Percentiles rank a stretch among this genome's conserved stretches.
Conservation (phyloP, 1,140 invertebrate species). For the Ips nitidus region DNA sequence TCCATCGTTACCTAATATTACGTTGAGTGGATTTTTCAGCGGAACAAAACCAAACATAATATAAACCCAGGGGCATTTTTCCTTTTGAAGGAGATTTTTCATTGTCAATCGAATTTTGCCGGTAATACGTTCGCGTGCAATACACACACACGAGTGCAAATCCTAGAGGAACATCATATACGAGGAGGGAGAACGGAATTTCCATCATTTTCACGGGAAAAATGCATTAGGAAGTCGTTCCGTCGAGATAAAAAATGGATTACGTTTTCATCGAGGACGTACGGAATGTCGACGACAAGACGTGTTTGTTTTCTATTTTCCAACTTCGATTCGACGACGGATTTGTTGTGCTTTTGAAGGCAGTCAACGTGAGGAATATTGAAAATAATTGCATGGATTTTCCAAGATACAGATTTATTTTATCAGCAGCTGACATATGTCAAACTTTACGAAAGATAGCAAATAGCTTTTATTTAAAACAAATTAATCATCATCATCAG, state of each 20-base stretch:
- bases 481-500: too few relatives aligned
- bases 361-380: not conserved
- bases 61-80: slow-evolving; percentile 12
- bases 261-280: slow-evolving; percentile 34
- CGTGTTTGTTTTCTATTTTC: slow-evolving; percentile 14
- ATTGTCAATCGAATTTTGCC: slow-evolving; percentile 44
- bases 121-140: slow-evolving; percentile 42
- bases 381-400: not conserved
- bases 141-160: slow-evolving; percentile 38
- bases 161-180: slow-evolving; percentile 40
- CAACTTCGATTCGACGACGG: not conserved
- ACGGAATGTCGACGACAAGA: slow-evolving; percentile 12
- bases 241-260: slow-evolving; percentile 33
- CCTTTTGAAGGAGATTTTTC: slow-evolving; percentile 31
- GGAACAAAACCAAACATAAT: too few relatives aligned
- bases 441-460: too few relatives aligned
- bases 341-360: slow-evolving; percentile 6
- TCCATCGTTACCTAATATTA: not conserved
- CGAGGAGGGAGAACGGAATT: slow-evolving; percentile 20
- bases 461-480: too few relatives aligned
- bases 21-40: not conserved
- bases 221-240: slow-evolving; percentile 39
- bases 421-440: too few relatives aligned
- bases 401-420: too few relatives aligned
- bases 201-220: slow-evolving; percentile 31